Base-by-base conservation (phyloP, 2,888 invertebrate species). In the Drosophila leonis region DNA sequence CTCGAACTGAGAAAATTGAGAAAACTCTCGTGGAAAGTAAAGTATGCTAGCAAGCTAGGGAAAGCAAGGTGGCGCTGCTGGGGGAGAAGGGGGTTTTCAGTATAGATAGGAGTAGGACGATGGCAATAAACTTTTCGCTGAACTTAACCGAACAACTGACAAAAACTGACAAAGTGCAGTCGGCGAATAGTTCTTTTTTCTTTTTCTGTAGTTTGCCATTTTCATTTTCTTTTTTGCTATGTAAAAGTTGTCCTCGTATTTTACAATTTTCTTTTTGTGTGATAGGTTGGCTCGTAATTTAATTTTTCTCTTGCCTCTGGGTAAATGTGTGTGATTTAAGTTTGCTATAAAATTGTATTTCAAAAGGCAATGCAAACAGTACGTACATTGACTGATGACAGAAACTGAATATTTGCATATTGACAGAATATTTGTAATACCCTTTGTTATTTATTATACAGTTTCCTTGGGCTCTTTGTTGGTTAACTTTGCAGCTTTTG, bases 121-220 rank as follows among this genome's bases (percentile, higher is more conserved):
- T 51, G 65, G 65, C 51, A 64, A 70, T 42, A 65, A 78, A 78
- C 77, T 83, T 79, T 75, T 59, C 66, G 64, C 71, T 64, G 65
- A 77, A 82, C 74, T 72, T 68, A 72, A 78, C 68, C 67, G 74
- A 82, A 82, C 69, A 78, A 82, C 71, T 72, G 77, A 72, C 82
- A 86, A 78, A 86, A 83, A 78, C 81, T 82, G 77, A 83, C 83
- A 86, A 87, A 86, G 80, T 82, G 80, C 69, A 84, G 76, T 80
- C 82, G 70, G 46, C 66, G 71, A 65, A 76, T 74, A 75, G 74
- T 71, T 70, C 62, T 61, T 63, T 15, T 13, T 55, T 55, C 29
- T 72, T 66, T 57, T 55, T 63, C 55, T 62, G 39, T 29, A 55
- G n/a, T 55, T 72, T 46, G 15, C 9, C 55, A 56, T 55, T 57